Base-by-base conservation (phyloP, 2,797 vertebrate genomes). In the Chiroxiphia lanceolata region DNA sequence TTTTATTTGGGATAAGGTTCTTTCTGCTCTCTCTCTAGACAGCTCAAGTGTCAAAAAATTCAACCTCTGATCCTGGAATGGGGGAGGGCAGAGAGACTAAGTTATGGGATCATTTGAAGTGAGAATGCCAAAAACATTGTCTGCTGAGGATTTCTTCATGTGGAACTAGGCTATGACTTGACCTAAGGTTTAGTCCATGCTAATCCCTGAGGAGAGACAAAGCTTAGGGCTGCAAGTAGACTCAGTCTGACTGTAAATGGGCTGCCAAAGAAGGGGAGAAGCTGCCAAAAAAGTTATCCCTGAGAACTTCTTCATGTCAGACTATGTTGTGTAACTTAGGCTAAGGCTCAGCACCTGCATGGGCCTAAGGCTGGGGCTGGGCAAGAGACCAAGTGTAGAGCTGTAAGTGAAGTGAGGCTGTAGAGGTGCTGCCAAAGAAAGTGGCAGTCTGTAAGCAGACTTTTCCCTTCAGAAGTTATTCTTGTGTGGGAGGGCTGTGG, bases 401-500 rank as follows among this genome's bases (percentile, higher is more conserved):
- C 45, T 78, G 6, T 57, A 54, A 42, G 31, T 65, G 54, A 87
- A 65, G 36, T 13, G 21, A 12, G 15, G 8, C n/a, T 34, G 7
- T 38, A 67, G 69, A 79, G 21, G 7, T 48, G n/a, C 27, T 79
- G 27, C 26, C 27, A 67, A 63, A 79, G 54, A 57, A 82, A 79
- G 8, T 10, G 20, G 11, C 25, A 50, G 14, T 34, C 68, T 80
- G 14, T 4, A 54, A 20, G 17, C 3, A 42, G 27, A 36, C 11
- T 47, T 70, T 20, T 63, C 6, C 12, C 38, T 75, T 78, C 51
- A 75, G 48, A 67, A 54, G 11, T 70, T 67, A 61, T 67, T 59
- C 15, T 8, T 21, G 1, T 60, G 4, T 3, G 1, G 10, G 15
- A 72, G 14, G 10, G 7, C 47, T 27, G 3, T 47, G 31, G 15